Percentiles rank a stretch among this genome's conserved stretches.
Evolutionary conservation across 1,140 invertebrate genomes (phyloP).

Genomic region (Zeugodacus cucurbitae): DNA sequence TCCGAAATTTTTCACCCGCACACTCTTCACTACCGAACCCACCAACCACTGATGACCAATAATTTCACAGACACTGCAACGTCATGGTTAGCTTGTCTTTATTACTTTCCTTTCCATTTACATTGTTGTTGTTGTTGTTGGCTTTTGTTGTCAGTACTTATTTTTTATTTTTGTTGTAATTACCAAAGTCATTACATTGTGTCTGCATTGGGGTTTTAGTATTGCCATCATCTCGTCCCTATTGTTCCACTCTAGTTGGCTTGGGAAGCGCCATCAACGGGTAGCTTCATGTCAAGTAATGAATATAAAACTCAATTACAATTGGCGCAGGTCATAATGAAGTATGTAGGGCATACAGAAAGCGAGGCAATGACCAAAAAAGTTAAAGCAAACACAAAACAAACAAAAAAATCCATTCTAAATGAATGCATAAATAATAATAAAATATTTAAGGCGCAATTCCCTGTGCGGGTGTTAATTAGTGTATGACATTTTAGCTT

Average conservation of each 20-base stretch:
- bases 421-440: slow-evolving; percentile 10
- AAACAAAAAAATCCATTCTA: neutral
- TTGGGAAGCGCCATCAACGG: neutral
- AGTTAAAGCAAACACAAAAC: neutral
- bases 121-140: neutral
- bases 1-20: neutral
- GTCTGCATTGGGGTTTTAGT: slow-evolving; percentile 1
- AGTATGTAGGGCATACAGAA: neutral
- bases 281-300: slow-evolving; percentile 22
- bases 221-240: neutral
- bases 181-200: slow-evolving; percentile 23
- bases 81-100: slow-evolving; percentile 11
- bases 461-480: neutral
- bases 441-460: slow-evolving; percentile 17
- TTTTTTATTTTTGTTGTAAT: slow-evolving; percentile 13
- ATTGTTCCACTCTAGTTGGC: neutral
- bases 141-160: neutral
- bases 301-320: slow-evolving; percentile 35
- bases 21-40: neutral
- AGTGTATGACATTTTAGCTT: neutral
- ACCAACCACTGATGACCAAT: neutral
- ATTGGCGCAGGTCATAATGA: neutral
- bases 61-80: neutral
- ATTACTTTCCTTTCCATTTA: neutral
- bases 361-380: neutral